phyloP scores from a whole-genome alignment of 2,113 vertebrate species.

The Desmodus rotundus region DNA sequence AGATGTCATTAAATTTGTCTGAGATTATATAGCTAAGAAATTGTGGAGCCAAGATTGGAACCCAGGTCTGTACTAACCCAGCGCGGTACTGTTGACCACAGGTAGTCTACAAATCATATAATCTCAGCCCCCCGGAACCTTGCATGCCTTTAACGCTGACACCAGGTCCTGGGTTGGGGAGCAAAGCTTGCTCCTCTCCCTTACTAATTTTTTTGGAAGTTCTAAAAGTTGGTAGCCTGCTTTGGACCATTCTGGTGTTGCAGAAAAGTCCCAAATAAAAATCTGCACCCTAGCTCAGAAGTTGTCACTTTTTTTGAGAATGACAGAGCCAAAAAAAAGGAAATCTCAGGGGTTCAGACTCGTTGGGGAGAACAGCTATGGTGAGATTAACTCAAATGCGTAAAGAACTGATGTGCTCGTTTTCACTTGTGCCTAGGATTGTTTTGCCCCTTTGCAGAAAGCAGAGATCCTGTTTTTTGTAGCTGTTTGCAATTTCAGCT shows the following conservation, averaged over 20 bases:
- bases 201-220: background rate
- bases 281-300: background rate
- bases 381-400: background rate
- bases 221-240: background rate
- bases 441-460: background rate
- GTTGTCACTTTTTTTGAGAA: background rate
- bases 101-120: background rate
- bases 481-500: constrained; percentile 56
- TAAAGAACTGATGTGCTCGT: background rate
- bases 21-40: background rate
- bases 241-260: background rate
- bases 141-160: background rate
- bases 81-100: background rate
- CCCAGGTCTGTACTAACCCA: background rate
- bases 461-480: constrained; percentile 37
- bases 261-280: background rate
- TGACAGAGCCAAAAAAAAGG: background rate
- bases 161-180: background rate
- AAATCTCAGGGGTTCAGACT: background rate
- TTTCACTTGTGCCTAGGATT: background rate
- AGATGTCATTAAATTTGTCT: background rate
- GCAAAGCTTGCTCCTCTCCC: background rate
- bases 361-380: background rate
- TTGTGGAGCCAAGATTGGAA: background rate
- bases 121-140: background rate